Evolutionary conservation across 2,797 vertebrate species (phyloP), one percentile per base, ranked within the genome.

Genomic region (Phataginus tetradactyla): DNA sequence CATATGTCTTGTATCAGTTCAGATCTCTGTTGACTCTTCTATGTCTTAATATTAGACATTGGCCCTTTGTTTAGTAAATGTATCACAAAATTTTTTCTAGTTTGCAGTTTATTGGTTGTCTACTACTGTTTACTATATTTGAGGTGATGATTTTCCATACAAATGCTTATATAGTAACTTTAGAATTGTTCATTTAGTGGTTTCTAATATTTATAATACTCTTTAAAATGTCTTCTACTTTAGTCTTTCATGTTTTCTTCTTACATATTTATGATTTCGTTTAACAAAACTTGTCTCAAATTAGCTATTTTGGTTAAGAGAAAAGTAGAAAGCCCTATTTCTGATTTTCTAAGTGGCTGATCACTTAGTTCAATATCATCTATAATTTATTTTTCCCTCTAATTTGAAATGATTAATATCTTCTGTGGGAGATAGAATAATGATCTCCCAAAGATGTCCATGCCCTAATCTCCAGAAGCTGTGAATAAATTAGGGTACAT

Each of bases 91-190:
- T 57, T 27, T n/a, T 80, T 92, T 86, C 75, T 42, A 77, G 32
- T 61, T 86, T 83, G 3, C 53, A 51, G 3, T 34, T 80, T 80
- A 69, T n/a, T 75, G 4, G 81, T 59, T 77, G 13, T 34, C 45
- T 23, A 53, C 49, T 34, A 75, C 18, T 75, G 0, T 83, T 86
- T 81, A 86, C 21, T 92, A 4, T 89, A 71, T 59, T 90, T 86
- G 55, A 83, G 34, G 66, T 90, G 17, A 90, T 94, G 17, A 92
- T 94, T 93, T 92, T 93, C 34, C 49, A 29, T 27, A 71, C 61
- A 64, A 69, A 45, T 94, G 8, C 78, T 75, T 89, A 53, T n/a
- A 64, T 4, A 53, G 14, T 84, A 71, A 39, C 15, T 84, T 88
- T 68, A 63, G 1, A 39, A 81, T 81, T 53, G 4, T 59, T 83